A percentile compares a stretch with the other conserved stretches of the same genome.
phyloP scores from a whole-genome alignment of 2,888 invertebrate species.

The Gisinianus flammeolus region DNA sequence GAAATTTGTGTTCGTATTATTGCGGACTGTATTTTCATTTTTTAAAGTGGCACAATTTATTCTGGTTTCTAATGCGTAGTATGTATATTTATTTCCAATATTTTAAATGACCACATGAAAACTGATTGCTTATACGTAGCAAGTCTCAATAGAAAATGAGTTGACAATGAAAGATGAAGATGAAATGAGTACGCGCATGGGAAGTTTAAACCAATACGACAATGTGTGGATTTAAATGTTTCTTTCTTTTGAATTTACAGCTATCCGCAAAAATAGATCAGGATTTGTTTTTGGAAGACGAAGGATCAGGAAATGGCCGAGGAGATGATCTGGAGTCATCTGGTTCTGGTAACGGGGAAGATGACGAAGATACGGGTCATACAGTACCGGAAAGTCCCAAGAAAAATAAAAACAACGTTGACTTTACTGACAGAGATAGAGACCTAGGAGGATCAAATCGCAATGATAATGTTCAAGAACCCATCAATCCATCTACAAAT shows the following conservation, averaged over 20 bases:
- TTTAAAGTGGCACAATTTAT: too few relatives aligned
- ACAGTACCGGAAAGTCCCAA: background rate
- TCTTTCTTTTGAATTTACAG: conserved; percentile 42
- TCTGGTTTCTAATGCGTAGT: too few relatives aligned
- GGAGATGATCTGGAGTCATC: conserved; percentile 41
- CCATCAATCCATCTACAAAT: background rate
- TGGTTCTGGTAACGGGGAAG: conserved; percentile 49
- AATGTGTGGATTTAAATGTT: too few relatives aligned
- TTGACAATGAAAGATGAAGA: too few relatives aligned
- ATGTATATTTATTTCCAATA: too few relatives aligned
- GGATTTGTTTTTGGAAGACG: conserved; percentile 58
- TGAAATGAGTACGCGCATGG: too few relatives aligned
- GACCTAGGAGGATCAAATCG: background rate
- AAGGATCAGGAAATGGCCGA: conserved; percentile 46
- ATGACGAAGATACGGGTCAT: conserved; percentile 43
- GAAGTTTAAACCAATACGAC: too few relatives aligned
- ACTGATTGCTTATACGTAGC: too few relatives aligned
- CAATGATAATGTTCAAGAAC: background rate
- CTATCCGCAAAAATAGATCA: conserved; percentile 55
- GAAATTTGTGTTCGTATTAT: too few relatives aligned
- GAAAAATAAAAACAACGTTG: background rate
- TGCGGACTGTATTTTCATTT: too few relatives aligned
- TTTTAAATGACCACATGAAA: too few relatives aligned
- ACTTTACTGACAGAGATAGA: background rate
- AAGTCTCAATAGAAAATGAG: too few relatives aligned